Evolutionary conservation across 2,113 vertebrate species (phyloP), one percentile per base, ranked within the genome.

Genomic region (Pimephales promelas): DNA sequence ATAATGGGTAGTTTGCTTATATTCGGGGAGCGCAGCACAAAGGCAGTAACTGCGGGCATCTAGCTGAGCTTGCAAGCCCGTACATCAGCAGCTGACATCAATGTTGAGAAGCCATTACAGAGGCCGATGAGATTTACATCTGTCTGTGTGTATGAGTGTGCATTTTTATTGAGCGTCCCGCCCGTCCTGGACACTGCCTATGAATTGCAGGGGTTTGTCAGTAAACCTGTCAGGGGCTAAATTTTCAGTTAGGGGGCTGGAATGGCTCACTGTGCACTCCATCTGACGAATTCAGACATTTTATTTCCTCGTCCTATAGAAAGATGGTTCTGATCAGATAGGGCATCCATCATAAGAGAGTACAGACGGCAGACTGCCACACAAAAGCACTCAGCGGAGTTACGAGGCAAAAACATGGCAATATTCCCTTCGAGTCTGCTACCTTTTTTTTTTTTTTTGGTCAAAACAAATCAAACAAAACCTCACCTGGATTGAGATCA

Each of bases 191-290:
- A 52, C 57, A 71, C 73, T 81, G 64, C 34, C 76, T 75, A 24
- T 73, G 80, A 80, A 88, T 80, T 74, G 76, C 54, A 20, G 85
- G 85, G 83, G 62, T 72, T 84, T 84, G 83, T 84, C 79, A 84
- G 85, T 88, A 87, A 88, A 88, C 81, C 86, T 85, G 85, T 85
- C 85, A 87, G 40, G 56, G 26, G 68, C 80, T 72, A 84, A 73
- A 84, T 86, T 74, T 84, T 87, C 56, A 16, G 16, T 49, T 36
- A 49, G 40, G 49, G 62, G 7, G 36, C 61, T 52, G 20, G 49
- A 79, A 70, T 59, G 40, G 76, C 72, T 78, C 64, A 22, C 83
- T 28, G 34, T 54, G 64, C 83, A 78, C 75, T 82, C 78, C 70
- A 78, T 87, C 72, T 81, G 78, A 72, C 49, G 64, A 82, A 59